These are phyloP conservation scores for Seriola quinqueradiata DNA, from an alignment of 2,113 vertebrate species.

Conservation along the genomic window DNA sequence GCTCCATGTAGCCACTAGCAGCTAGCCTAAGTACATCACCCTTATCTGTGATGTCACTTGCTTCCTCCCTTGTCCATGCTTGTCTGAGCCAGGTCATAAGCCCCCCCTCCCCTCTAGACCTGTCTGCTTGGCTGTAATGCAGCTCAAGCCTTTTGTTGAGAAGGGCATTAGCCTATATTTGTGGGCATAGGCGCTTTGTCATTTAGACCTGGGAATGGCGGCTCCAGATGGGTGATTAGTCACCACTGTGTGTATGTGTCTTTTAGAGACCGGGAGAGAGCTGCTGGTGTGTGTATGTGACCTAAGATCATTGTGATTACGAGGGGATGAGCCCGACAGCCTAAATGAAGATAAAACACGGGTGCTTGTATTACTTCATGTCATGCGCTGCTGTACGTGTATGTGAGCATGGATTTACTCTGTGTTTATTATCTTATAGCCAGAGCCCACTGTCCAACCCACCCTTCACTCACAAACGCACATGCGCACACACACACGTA, in stretches of 20 bases:
- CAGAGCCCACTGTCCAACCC: constrained; percentile 13
- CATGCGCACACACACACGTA: no score
- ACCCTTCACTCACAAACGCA: neutral
- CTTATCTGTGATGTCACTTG: constrained; percentile 73
- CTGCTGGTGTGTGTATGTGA: constrained; percentile 43
- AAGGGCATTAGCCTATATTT: constrained; percentile 76
- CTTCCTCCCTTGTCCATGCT: constrained; percentile 62
- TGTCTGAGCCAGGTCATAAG: constrained; percentile 66
- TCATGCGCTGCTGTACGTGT: constrained; percentile 21
- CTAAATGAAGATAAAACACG: constrained; percentile 68
- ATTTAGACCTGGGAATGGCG: constrained; percentile 63
- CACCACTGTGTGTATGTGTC: constrained; percentile 49
- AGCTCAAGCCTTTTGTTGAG: constrained; percentile 71
- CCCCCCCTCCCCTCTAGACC: constrained; percentile 29
- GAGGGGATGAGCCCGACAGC: constrained; percentile 37
- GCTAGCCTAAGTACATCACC: constrained; percentile 56
- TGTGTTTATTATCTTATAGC: constrained; percentile 50
- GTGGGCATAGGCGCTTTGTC: constrained; percentile 66
- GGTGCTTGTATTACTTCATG: constrained; percentile 31
- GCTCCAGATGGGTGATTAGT: constrained; percentile 79
- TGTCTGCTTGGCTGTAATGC: constrained; percentile 67
- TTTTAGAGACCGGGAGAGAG: constrained; percentile 22
- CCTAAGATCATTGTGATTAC: constrained; percentile 59
- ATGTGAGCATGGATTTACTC: constrained; percentile 7
- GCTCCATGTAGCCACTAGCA: constrained; percentile 54